These are phyloP conservation scores for Atethmia centrago DNA, from an alignment of 2,888 invertebrate species.

Conservation along the genomic window DNA sequence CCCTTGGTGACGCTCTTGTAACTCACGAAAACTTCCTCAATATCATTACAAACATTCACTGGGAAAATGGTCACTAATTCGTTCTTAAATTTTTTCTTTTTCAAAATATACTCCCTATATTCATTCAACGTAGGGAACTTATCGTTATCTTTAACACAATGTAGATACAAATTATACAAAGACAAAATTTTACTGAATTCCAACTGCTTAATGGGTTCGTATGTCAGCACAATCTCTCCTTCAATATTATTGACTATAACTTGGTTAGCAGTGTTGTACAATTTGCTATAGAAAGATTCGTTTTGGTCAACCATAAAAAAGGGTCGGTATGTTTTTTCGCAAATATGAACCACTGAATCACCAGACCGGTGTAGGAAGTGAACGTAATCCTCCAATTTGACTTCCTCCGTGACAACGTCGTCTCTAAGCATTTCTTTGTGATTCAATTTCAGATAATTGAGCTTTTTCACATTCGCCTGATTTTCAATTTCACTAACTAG, in stretches of 20 bases:
- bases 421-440: slow-evolving; percentile 30
- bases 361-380: slow-evolving; percentile 9
- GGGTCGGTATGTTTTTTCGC: slow-evolving; percentile 36
- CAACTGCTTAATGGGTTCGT: slow-evolving; percentile 23
- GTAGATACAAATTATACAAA: slow-evolving; percentile 25
- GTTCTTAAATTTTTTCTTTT: slow-evolving; percentile 25
- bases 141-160: slow-evolving; percentile 18
- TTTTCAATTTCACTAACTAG: slow-evolving; percentile 68
- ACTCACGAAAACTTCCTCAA: slow-evolving; percentile 11
- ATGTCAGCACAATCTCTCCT: slow-evolving; percentile 9
- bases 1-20: slow-evolving; percentile 14
- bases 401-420: slow-evolving; percentile 17
- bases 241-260: slow-evolving; percentile 20
- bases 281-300: slow-evolving; percentile 19
- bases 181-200: slow-evolving; percentile 35
- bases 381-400: slow-evolving; percentile 35
- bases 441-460: slow-evolving; percentile 65
- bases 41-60: background rate
- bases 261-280: background rate
- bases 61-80: slow-evolving; percentile 36
- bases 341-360: background rate
- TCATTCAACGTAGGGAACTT: slow-evolving; percentile 28
- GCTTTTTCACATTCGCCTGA: slow-evolving; percentile 65
- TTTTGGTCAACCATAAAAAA: slow-evolving; percentile 31
- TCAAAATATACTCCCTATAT: slow-evolving; percentile 24